Evolutionary conservation across 2,888 invertebrate genomes (phyloP).

Genomic region (Dione juno): DNA sequence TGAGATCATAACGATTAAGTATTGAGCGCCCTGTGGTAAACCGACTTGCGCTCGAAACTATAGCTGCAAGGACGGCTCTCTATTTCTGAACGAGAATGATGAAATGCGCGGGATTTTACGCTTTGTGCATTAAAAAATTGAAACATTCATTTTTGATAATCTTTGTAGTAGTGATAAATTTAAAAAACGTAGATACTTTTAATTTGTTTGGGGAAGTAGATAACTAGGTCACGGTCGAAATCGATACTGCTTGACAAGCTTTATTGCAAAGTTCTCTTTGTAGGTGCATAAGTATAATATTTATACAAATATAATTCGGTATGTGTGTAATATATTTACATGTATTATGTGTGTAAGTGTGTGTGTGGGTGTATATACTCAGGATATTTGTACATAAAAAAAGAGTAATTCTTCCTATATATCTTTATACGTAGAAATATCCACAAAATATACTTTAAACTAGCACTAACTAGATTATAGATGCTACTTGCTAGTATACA

Average conservation of each 20-base stretch:
- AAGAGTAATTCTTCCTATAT: too few relatives aligned
- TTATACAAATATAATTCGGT: not conserved
- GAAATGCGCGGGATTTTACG: conserved; percentile 61
- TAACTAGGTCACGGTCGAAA: conserved; percentile 64
- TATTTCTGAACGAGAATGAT: conserved; percentile 67
- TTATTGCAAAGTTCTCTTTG: conserved; percentile 10
- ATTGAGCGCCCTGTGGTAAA: conserved; percentile 34
- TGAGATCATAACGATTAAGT: conserved; percentile 38
- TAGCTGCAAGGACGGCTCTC: conserved; percentile 60
- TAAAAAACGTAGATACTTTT: not conserved
- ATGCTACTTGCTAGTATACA: not conserved
- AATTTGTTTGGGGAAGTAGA: conserved; percentile 40
- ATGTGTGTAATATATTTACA: too few relatives aligned
- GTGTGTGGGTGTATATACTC: too few relatives aligned
- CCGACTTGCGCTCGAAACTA: conserved; percentile 37
- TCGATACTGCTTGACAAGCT: conserved; percentile 50
- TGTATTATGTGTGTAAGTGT: too few relatives aligned
- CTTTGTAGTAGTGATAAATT: not conserved
- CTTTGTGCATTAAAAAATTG: conserved; percentile 36
- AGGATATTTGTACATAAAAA: too few relatives aligned
- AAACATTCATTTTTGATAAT: conserved; percentile 26
- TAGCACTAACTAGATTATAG: not conserved
- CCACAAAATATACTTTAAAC: not conserved
- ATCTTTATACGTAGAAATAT: too few relatives aligned
- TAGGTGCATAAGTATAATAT: not conserved